phyloP scores from a whole-genome alignment of 2,113 vertebrate species.

The Chauna torquata region DNA sequence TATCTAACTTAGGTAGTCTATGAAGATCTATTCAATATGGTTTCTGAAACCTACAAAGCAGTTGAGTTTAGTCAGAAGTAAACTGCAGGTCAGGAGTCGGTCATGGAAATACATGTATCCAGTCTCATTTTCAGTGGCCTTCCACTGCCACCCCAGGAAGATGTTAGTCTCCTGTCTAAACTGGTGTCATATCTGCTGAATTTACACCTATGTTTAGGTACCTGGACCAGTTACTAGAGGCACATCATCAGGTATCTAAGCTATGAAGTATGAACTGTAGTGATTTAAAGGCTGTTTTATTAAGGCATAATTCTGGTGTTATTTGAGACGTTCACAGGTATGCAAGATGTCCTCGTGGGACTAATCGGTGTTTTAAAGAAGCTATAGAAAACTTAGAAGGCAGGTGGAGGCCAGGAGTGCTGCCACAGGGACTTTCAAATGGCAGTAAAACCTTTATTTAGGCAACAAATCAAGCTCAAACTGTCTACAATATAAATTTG shows the following conservation, averaged over 20 bases:
- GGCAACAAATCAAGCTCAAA: background rate
- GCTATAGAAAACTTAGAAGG: background rate
- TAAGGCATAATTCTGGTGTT: background rate
- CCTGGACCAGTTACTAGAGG: background rate
- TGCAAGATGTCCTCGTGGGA: background rate
- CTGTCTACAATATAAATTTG: background rate
- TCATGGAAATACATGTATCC: background rate
- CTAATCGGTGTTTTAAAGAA: background rate
- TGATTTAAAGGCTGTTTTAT: background rate
- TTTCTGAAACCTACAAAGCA: background rate
- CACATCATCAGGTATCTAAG: background rate
- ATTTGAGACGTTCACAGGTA: background rate
- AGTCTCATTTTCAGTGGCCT: background rate
- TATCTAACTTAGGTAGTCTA: background rate
- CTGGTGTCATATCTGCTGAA: background rate
- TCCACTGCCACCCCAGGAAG: background rate
- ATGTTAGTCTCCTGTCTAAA: background rate
- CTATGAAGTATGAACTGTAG: background rate
- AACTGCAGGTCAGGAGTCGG: background rate
- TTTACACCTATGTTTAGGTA: background rate
- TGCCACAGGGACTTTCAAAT: background rate
- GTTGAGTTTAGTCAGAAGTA: background rate
- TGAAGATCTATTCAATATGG: background rate
- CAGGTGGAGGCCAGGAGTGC: background rate
- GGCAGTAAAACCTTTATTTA: background rate